Base-by-base conservation (phyloP, 1,140 invertebrate species). In the Drosophila seguyi region DNA sequence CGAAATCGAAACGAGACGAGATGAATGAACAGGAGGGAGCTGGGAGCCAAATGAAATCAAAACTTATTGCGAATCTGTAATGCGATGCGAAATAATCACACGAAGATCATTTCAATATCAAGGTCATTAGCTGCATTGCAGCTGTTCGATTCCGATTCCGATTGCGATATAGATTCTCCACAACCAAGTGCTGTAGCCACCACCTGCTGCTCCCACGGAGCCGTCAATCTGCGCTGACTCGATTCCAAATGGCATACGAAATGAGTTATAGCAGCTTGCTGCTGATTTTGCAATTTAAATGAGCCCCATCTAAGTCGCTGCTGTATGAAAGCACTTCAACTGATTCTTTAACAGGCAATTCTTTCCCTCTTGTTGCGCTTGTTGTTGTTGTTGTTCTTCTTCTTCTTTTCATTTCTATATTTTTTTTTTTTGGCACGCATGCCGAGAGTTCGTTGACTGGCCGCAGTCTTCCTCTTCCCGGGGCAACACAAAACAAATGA, bases 61-160 rank as follows among this genome's bases (percentile, higher is more conserved):
- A 81, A 76, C 31, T 59, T 38, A 68, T 59, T 71, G 45, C 75
- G 52, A 78, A 75, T 71, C 50, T 39, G 22, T 77, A 68, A 60
- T 77, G 36, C 72, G 36, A 55, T 61, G 47, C 55, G 36, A 69
- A 58, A 50, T 45, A 62, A 59, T 50, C 47, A 50, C 39, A 79
- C 56, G 65, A 87, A 66, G 69, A 85, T 75, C 82, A 79, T 86
- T 91, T 91, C 90, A 91, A 74, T 91, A 91, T 90, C 90, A 91
- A 91, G 85, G 90, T 90, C 84, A 74, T 79, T 79, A 86, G 78
- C 75, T 69, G 78, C 65, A 22, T 1, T 82, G 75, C 78, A 79
- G 82, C 53, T 57, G 50, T 75, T 78, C 73, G 47, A 72, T 68
- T 20, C 29, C 6, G 29, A 52, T 53, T 22, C 41, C 10, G 8